Base-by-base conservation (phyloP, 2,797 vertebrate species). In the Thalassophryne amazonica region DNA sequence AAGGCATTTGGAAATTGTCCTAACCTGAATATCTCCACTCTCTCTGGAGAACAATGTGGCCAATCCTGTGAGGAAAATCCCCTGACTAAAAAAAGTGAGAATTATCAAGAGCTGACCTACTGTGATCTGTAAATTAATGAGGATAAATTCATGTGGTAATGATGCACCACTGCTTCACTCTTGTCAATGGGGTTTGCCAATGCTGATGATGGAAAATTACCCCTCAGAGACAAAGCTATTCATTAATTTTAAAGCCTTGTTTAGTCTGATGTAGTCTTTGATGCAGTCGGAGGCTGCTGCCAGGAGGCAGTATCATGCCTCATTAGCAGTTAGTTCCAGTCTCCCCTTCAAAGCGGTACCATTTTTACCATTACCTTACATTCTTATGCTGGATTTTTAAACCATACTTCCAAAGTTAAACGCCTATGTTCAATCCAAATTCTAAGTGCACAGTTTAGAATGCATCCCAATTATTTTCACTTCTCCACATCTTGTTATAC, bases 181-280 rank as follows among this genome's bases (percentile, higher is more conserved):
- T 77, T 84, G 83, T 88, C 83, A 85, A 78, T 84, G 63, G 68
- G 73, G 58, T 83, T 79, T 80, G 77, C 85, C 79, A 84, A 63
- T 80, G 73, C 78, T 82, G 86, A 90, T 90, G 86, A 90, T 86
- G 69, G 81, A 83, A 90, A 91, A 90, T 89, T 84, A 89, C 69
- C 78, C 88, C 85, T 84, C 58, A 51, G 86, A 86, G 87, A 90
- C 78, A 64, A 73, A 87, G 73, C 78, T 80, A 89, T 89, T 89
- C 85, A 90, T 91, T 92, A 83, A 91, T 90, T 89, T 88, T 85
- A 90, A 88, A 88, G 78, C 79, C 83, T 90, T 90, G 86, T 91
- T 91, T 90, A 87, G 90, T 88, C 86, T 88, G 83, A 89, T 89
- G 83, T 85, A 82, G 84, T 80, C 85, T 89, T 89, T 89, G 86